Evolutionary conservation across 2,888 invertebrate species (phyloP).

Genomic region (Flabesymbios commensalis): DNA sequence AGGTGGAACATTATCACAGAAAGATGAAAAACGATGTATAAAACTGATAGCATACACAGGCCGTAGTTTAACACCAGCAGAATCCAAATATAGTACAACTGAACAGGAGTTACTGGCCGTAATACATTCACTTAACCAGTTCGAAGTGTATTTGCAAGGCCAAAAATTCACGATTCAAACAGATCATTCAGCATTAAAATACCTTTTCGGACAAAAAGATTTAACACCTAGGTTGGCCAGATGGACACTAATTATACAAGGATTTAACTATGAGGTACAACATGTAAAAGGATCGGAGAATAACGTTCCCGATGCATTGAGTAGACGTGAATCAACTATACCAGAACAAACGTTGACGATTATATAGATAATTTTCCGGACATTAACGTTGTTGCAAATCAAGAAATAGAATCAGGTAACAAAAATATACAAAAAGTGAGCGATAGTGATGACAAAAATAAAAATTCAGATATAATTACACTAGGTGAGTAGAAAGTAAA

Average conservation of each 20-base stretch:
- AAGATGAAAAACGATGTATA: not conserved
- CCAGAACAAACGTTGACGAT: not conserved
- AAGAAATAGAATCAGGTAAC: too few species aligned
- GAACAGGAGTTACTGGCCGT: not conserved
- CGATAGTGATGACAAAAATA: too few species aligned
- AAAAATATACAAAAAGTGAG: too few species aligned
- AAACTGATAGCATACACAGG: not conserved
- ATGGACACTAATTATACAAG: not conserved
- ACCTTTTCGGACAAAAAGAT: not conserved
- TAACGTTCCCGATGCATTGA: not conserved
- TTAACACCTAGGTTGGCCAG: not conserved
- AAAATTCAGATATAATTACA: too few species aligned
- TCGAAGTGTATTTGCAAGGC: not conserved
- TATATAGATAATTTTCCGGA: not conserved
- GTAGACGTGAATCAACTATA: not conserved
- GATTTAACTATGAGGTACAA: not conserved
- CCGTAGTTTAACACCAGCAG: not conserved
- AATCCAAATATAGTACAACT: not conserved
- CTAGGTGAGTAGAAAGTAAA: too few species aligned
- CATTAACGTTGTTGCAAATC: too few species aligned
- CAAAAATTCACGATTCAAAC: not conserved
- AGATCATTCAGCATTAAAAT: not conserved
- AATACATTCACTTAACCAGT: not conserved
- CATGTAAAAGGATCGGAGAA: not conserved
- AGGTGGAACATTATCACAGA: not conserved